These are phyloP conservation scores for Hylaea fasciaria DNA, from an alignment of 2,888 invertebrate genomes.

Conservation along the genomic window DNA sequence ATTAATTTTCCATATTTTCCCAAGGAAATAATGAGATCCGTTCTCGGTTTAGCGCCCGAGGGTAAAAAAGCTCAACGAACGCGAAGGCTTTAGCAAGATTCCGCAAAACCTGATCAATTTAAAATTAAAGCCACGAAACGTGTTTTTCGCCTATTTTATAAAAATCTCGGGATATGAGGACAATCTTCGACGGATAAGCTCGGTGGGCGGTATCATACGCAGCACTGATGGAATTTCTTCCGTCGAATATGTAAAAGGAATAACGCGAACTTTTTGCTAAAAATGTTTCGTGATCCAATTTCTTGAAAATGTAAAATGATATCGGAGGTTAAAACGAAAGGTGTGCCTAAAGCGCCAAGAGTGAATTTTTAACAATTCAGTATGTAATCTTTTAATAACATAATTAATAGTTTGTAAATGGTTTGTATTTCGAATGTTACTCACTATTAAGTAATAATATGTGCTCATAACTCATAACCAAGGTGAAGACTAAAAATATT, in stretches of 20 bases:
- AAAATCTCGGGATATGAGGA: conserved; percentile 81
- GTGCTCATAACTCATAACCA: too few relatives aligned
- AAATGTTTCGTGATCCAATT: conserved; percentile 23
- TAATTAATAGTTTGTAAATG: too few relatives aligned
- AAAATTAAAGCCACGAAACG: conserved; percentile 86
- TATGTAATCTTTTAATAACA: too few relatives aligned
- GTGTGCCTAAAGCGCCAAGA: neutral
- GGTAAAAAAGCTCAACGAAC: conserved; percentile 71
- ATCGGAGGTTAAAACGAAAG: neutral
- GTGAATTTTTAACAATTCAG: neutral
- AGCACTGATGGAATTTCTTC: conserved; percentile 56
- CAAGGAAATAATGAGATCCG: conserved; percentile 69
- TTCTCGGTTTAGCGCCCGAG: conserved; percentile 58
- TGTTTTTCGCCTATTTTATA: conserved; percentile 85
- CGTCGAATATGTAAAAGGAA: conserved; percentile 51
- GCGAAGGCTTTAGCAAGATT: conserved; percentile 79
- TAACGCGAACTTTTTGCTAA: conserved; percentile 39
- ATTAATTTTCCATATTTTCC: conserved; percentile 75
- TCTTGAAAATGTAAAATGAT: conserved; percentile 26
- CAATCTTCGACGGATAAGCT: conserved; percentile 81
- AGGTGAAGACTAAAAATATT: too few relatives aligned
- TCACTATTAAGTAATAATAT: too few relatives aligned
- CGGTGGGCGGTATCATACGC: conserved; percentile 59
- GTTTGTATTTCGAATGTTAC: too few relatives aligned
- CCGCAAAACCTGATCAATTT: conserved; percentile 83